Conservation (phyloP, 2,113 vertebrate genomes). For the Callorhinus ursinus region DNA sequence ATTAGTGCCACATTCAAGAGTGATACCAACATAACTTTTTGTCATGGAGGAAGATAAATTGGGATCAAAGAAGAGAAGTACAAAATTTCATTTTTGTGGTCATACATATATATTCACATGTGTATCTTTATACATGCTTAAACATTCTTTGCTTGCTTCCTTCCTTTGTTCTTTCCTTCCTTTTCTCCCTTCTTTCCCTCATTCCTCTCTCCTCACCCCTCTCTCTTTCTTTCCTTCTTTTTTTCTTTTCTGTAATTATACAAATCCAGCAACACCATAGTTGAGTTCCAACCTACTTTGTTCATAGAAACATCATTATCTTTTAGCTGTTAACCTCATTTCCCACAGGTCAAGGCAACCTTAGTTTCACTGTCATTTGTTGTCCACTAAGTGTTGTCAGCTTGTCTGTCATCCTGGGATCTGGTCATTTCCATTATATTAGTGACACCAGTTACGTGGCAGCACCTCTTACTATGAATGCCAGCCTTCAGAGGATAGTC, state of each 20-base stretch:
- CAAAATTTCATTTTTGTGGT: background rate
- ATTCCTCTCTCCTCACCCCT: rapidly evolving
- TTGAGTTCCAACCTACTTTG: background rate
- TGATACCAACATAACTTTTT: background rate
- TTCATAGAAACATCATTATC: background rate
- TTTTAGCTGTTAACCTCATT: background rate
- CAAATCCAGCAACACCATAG: background rate
- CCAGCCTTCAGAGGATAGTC: background rate
- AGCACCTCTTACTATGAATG: background rate
- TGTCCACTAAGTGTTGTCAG: background rate
- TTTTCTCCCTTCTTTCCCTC: background rate
- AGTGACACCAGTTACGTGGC: background rate
- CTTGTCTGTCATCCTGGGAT: background rate
- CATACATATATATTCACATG: background rate
- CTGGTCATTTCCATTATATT: background rate
- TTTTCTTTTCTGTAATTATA: background rate
- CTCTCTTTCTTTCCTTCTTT: rapidly evolving
- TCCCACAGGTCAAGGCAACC: background rate
- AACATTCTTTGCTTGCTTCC: background rate
- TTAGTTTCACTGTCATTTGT: background rate
- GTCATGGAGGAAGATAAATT: background rate
- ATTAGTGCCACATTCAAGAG: background rate
- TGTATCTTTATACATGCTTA: background rate
- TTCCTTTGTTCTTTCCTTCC: background rate
- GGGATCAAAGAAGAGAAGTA: background rate